phyloP scores from a whole-genome alignment of 1,140 invertebrate species.

The Babylonia areolata region DNA sequence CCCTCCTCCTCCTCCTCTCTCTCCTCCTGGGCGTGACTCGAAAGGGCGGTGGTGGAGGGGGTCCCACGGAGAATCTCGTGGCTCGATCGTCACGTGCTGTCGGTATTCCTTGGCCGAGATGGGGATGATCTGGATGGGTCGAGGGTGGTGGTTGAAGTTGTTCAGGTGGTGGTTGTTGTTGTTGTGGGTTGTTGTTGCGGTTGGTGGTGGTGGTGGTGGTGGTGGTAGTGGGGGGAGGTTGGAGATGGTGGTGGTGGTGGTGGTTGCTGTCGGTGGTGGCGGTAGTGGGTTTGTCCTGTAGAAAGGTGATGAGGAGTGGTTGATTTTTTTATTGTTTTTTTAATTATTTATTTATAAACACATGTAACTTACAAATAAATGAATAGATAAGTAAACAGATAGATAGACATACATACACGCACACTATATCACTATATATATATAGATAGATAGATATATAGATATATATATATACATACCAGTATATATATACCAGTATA shows the following conservation, averaged over 20 bases:
- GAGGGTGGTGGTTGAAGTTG: slow-evolving; percentile 26
- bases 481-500: too few relatives aligned
- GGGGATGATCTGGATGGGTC: slow-evolving; percentile 33
- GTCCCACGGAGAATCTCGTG: not conserved
- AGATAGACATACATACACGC: too few relatives aligned
- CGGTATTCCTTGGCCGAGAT: slow-evolving; percentile 23
- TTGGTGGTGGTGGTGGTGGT: not conserved
- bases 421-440: too few relatives aligned
- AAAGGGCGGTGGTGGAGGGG: slow-evolving; percentile 39
- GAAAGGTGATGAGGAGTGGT: too few relatives aligned
- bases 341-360: too few relatives aligned
- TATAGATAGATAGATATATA: too few relatives aligned
- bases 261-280: too few relatives aligned
- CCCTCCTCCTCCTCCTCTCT: not conserved
- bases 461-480: too few relatives aligned
- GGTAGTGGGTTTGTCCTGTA: too few relatives aligned
- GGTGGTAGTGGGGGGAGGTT: not conserved
- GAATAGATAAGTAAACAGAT: too few relatives aligned
- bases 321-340: too few relatives aligned
- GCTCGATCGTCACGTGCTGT: not conserved
- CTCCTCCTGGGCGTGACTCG: not conserved
- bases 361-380: too few relatives aligned
- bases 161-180: slow-evolving; percentile 7
- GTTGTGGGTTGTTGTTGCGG: not conserved
- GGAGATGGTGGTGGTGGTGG: not conserved